Base-by-base conservation (phyloP, 1,140 invertebrate genomes). In the Whitmania pigra region DNA sequence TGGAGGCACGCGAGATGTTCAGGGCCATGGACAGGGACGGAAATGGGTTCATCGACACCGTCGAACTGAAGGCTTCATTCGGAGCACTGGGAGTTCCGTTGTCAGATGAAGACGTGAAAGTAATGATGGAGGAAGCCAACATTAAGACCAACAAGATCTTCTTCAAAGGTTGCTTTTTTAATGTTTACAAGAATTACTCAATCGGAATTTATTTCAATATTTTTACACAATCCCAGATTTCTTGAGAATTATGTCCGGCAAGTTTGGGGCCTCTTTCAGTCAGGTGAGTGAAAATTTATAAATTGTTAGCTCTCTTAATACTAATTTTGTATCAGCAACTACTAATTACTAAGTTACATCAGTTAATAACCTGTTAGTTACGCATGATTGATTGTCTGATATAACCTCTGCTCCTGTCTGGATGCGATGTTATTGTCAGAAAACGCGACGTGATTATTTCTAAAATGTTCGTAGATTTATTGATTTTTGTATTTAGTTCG, bases 121-220 rank as follows among this genome's bases (percentile, higher is more conserved):
- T 70, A 15, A 70, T 70, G 69, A 70, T 70, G 69, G 69, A 70
- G 20, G 69, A 70, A 31, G 69, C 69, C 5, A 49, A 49, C 36
- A 49, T 70, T 15, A 40, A 43, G 11, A 9, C 31, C 36, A 70
- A 70, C 69, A 70, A 70, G 22, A 70, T 70, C 29, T 70, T 53
- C 25, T 70, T 49, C 69, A 70, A 53, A 70, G 69, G 69, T 70
- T 9, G 22, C 57, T 7, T 31, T 31, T 31, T 63, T 7, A 15
- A 49, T 49, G n/a, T 49, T 49, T 11, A 15, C 13, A 11, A 49
- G 43, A 49, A 5, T 17, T 11, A 11, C 43, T 49, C 43, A 13
- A 49, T 17, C 43, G 13, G 3, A 49, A 49, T 13, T 49, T 49
- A 49, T 15, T 49, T 17, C 43, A 49, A 17, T 49, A 49, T 49